Evolutionary conservation across 2,888 invertebrate genomes (phyloP).

Genomic region (Calameuta idolon): DNA sequence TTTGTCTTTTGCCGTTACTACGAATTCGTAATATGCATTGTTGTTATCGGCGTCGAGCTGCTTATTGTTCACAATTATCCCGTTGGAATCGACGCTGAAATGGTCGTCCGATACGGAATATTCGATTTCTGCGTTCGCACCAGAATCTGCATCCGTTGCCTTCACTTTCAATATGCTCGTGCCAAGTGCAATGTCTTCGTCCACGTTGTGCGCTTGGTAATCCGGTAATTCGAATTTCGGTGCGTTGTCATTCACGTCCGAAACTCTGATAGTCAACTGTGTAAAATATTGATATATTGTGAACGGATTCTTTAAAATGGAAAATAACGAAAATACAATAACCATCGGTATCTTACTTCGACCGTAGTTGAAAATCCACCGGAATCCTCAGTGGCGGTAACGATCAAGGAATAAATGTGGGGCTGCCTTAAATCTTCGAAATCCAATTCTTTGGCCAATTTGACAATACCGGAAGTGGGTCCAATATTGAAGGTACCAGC

Average conservation of each 20-base stretch:
- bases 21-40: slow-evolving; percentile 95
- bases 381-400: slow-evolving; percentile 97
- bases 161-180: slow-evolving; percentile 94
- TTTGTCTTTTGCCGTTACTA: slow-evolving; percentile 93
- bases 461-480: slow-evolving; percentile 93
- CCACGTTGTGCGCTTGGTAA: slow-evolving; percentile 96
- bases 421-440: slow-evolving; percentile 96
- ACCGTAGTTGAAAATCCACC: slow-evolving; percentile 96
- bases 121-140: slow-evolving; percentile 94
- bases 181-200: slow-evolving; percentile 93
- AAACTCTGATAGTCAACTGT: slow-evolving; percentile 91
- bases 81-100: slow-evolving; percentile 93
- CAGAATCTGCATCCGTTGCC: slow-evolving; percentile 95
- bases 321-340: not conserved
- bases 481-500: slow-evolving; percentile 97
- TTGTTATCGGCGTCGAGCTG: slow-evolving; percentile 96
- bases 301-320: not conserved
- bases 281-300: slow-evolving; percentile 38
- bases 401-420: slow-evolving; percentile 91
- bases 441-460: slow-evolving; percentile 94
- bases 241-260: slow-evolving; percentile 97
- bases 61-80: slow-evolving; percentile 92
- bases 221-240: slow-evolving; percentile 96
- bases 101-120: slow-evolving; percentile 93
- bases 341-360: slow-evolving; percentile 74